Conservation (phyloP, 37 sponge, comb jelly and placozoan genomes). For the Chondrosia reniformis region DNA sequence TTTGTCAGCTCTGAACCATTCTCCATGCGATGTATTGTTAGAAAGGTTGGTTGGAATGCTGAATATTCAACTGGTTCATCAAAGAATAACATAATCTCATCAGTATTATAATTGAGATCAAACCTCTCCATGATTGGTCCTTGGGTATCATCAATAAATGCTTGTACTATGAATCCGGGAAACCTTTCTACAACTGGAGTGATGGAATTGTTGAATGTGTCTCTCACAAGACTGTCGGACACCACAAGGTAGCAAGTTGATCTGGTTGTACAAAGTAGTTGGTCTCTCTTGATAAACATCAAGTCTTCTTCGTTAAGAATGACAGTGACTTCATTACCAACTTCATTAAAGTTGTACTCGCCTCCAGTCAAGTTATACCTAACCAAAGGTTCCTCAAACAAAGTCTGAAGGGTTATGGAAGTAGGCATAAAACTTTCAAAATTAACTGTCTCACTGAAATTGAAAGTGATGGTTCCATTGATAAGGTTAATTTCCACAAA, state of each 20-base stretch:
- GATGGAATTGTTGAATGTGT: constrained; percentile 68
- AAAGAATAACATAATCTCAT: constrained; percentile 34
- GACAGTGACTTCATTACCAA: constrained; percentile 40
- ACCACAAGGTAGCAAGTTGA: constrained; percentile 73
- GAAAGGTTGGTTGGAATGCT: constrained; percentile 30
- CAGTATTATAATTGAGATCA: constrained; percentile 45
- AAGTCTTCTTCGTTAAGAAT: constrained; percentile 47
- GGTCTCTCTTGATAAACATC: constrained; percentile 59
- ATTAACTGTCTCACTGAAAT: constrained; percentile 77
- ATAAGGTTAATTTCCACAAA: constrained; percentile 50
- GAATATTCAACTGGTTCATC: constrained; percentile 48
- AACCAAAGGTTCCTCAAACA: constrained; percentile 76
- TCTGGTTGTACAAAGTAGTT: constrained; percentile 61
- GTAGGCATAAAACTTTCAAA: constrained; percentile 32
- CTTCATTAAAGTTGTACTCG: background rate
- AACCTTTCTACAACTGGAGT: constrained; percentile 20
- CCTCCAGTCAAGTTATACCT: constrained; percentile 71
- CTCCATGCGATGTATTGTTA: constrained; percentile 42
- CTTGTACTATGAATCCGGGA: constrained; percentile 70
- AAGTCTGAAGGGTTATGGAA: constrained; percentile 52
- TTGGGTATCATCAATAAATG: constrained; percentile 56
- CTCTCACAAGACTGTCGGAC: constrained; percentile 45
- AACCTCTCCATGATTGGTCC: constrained; percentile 60
- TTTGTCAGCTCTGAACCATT: constrained; percentile 29
- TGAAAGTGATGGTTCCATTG: constrained; percentile 45